A percentile compares a stretch with the other conserved stretches of the same genome.
Evolutionary conservation across 2,797 vertebrate genomes (phyloP).

Genomic region (Oceanodroma leucorhoa): DNA sequence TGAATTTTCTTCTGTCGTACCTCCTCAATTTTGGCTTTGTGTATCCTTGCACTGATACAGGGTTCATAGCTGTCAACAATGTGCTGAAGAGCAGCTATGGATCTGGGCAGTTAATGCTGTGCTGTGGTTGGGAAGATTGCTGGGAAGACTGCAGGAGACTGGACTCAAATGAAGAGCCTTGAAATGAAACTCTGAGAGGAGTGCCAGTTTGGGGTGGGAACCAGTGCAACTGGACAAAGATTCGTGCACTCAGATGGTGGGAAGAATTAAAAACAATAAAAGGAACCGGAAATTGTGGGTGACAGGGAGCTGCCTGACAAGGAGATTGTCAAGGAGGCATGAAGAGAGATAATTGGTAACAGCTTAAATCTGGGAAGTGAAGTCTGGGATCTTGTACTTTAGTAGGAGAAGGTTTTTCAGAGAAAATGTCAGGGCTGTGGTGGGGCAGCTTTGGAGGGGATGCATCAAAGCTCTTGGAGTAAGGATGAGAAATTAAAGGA

Average conservation of each 20-base stretch:
- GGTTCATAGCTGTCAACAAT: not conserved
- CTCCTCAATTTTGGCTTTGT: not conserved
- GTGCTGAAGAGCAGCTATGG: not conserved
- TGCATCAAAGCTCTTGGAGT: not conserved
- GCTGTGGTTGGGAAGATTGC: not conserved
- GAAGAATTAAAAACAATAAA: not conserved
- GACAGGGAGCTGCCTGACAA: not conserved
- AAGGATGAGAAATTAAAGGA: not conserved
- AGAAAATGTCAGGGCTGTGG: not conserved
- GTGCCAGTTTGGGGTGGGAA: not conserved
- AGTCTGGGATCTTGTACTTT: not conserved
- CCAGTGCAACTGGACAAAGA: not conserved
- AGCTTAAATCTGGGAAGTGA: not conserved
- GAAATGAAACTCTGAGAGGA: not conserved
- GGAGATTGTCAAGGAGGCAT: not conserved
- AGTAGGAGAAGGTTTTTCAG: not conserved
- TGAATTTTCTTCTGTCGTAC: not conserved
- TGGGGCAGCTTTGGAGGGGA: not conserved
- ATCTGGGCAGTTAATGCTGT: not conserved
- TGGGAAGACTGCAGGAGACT: not conserved
- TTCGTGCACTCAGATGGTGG: not conserved
- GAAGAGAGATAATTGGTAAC: not conserved
- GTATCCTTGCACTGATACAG: not conserved
- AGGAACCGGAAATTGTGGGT: not conserved
- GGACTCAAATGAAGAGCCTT: not conserved